A percentile compares a stretch with the other conserved stretches of the same genome.
Conservation (phyloP, 2,113 vertebrate species). For the Ranitomeya variabilis region DNA sequence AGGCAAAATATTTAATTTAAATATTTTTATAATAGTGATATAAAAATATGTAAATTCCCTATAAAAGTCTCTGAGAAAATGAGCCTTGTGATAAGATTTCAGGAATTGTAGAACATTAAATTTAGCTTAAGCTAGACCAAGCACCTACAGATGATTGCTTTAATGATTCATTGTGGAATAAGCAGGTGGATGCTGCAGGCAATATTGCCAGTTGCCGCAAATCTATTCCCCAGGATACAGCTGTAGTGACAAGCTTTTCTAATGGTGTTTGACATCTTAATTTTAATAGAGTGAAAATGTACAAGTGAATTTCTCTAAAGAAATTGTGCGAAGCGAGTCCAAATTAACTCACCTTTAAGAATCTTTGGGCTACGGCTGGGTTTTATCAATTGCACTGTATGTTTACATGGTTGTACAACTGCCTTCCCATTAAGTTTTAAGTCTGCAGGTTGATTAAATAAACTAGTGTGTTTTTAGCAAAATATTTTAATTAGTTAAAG, state of each 20-base stretch:
- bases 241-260: background rate
- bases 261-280: constrained; percentile 9
- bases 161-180: constrained; percentile 13
- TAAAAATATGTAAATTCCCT: background rate
- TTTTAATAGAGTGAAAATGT: background rate
- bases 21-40: too few species aligned
- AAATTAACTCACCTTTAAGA: background rate
- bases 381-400: background rate
- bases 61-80: background rate
- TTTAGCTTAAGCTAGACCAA: background rate
- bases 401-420: background rate
- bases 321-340: background rate
- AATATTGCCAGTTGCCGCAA: background rate
- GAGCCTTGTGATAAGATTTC: background rate
- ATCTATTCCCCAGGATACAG: constrained; percentile 3
- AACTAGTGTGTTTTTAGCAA: too few species aligned
- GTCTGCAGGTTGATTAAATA: too few species aligned
- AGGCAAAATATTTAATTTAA: too few species aligned
- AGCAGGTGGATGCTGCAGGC: constrained; percentile 25
- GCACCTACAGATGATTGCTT: background rate
- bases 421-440: background rate
- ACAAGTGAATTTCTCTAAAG: background rate
- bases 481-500: too few species aligned
- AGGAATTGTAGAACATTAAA: background rate
- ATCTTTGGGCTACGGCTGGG: background rate